Conservation (phyloP, 1,140 invertebrate species). For the Drosophila nasuta region DNA sequence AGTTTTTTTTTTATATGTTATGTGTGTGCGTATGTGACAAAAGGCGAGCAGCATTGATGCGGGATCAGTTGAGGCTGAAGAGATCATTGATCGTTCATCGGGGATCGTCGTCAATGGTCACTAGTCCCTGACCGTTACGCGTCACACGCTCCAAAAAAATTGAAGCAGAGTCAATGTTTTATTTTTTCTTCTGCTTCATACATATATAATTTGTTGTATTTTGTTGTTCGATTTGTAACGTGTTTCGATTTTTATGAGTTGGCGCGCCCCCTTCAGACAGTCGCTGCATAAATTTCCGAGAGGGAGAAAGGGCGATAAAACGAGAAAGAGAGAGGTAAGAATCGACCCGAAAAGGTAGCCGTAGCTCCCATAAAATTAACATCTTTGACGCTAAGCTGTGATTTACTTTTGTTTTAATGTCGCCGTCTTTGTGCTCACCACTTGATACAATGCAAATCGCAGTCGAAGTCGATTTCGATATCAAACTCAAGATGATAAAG, state of each 20-base stretch:
- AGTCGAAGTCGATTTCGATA: constrained; percentile 60
- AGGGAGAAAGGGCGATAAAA: not conserved
- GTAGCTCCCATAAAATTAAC: constrained; percentile 75
- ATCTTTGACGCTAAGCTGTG: constrained; percentile 83
- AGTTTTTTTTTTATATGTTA: constrained; percentile 27
- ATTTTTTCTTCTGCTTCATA: not conserved
- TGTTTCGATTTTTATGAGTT: constrained; percentile 67
- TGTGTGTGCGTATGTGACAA: constrained; percentile 34
- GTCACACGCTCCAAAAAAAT: constrained; percentile 47
- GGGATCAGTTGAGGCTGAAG: constrained; percentile 46
- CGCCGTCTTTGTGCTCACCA: constrained; percentile 50
- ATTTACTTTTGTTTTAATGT: constrained; percentile 84
- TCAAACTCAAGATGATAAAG: constrained; percentile 25
- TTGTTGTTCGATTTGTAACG: constrained; percentile 59
- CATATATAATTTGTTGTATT: constrained; percentile 10
- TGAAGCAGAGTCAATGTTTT: constrained; percentile 40
- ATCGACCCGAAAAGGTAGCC: constrained; percentile 67
- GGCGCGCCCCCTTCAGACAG: constrained; percentile 68
- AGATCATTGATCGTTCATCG: constrained; percentile 11
- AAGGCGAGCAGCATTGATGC: constrained; percentile 58
- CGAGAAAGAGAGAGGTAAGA: not conserved
- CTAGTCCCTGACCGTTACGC: constrained; percentile 66
- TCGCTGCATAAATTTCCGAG: constrained; percentile 63
- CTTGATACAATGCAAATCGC: constrained; percentile 67
- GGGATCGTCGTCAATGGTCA: constrained; percentile 45